Evolutionary conservation across 2,113 vertebrate species (phyloP).

Genomic region (Hydropotes inermis): DNA sequence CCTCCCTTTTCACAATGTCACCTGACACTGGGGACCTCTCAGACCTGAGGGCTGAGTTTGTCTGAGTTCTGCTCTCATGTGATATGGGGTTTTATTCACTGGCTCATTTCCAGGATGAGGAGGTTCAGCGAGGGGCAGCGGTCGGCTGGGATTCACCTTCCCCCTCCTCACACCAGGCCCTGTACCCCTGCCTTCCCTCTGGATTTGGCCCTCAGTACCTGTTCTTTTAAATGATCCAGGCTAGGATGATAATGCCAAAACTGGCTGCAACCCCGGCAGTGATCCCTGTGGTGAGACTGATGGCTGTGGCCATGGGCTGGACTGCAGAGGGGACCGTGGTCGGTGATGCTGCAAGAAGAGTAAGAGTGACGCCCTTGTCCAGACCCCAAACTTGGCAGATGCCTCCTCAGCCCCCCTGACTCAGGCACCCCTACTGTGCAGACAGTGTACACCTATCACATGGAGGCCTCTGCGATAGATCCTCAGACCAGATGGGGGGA

Average conservation of each 20-base stretch:
- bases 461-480: rapidly evolving
- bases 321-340: rapidly evolving
- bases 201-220: not conserved
- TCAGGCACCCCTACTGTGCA: rapidly evolving
- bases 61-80: not conserved
- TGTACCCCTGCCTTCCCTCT: no score
- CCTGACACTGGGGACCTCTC: rapidly evolving
- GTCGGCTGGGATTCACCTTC: rapidly evolving
- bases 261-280: rapidly evolving
- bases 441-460: not conserved
- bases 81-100: rapidly evolving
- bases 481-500: not conserved
- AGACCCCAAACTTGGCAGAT: rapidly evolving
- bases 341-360: not conserved
- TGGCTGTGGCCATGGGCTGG: not conserved
- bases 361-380: not conserved
- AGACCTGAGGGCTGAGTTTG: not conserved
- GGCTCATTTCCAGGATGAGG: not conserved
- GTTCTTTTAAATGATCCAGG: rapidly evolving
- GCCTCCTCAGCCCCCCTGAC: not conserved
- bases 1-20: no score
- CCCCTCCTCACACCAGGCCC: rapidly evolving
- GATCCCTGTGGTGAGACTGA: rapidly evolving
- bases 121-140: rapidly evolving
- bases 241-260: not conserved